Base-by-base conservation (phyloP, 2,797 vertebrate species). In the Manis pentadactyla region DNA sequence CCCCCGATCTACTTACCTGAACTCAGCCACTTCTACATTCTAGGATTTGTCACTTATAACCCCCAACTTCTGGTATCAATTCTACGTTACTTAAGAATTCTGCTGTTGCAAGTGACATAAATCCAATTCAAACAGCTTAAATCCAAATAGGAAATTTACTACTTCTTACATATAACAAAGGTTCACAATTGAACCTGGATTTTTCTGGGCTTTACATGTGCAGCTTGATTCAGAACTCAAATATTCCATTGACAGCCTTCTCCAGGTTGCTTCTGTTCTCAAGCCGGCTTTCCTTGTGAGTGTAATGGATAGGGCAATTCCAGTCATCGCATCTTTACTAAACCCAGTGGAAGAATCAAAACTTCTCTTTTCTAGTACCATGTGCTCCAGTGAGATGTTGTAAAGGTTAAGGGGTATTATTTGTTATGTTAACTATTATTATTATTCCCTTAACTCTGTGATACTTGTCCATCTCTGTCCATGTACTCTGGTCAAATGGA, bases 71-170 rank as follows among this genome's bases (percentile, higher is more conserved):
- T 84, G n/a, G 7, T 53, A 51, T 69, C 14, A 82, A 0, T 34
- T 92, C 84, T 90, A 61, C 1, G 83, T 71, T 21, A 53, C 19
- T 68, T 90, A 89, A 12, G 8, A 81, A 91, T 64, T 79, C 91
- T 82, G 21, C 59, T 59, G 7, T 75, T 88, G 23, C n/a, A 84
- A n/a, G 21, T 73, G n/a, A 39, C 39, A 78, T 66, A 78, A 84
- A 59, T 25, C 49, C 49, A 51, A 75, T 17, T 78, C 74, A 87
- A 91, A 59, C 49, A 73, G 49, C 79, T 92, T 74, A 81, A 74
- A 27, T 96, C 39, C 89, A 89, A 94, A 87, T n/a, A 85, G 51
- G 39, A 42, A 63, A 78, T 77, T 81, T 86, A 46, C 46, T 46
- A 11, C 12, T 46, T 11, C 89, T 57, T 55, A 34, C 8, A 64